Conservation (phyloP, 2,797 vertebrate genomes). For the Microcaecilia unicolor region DNA sequence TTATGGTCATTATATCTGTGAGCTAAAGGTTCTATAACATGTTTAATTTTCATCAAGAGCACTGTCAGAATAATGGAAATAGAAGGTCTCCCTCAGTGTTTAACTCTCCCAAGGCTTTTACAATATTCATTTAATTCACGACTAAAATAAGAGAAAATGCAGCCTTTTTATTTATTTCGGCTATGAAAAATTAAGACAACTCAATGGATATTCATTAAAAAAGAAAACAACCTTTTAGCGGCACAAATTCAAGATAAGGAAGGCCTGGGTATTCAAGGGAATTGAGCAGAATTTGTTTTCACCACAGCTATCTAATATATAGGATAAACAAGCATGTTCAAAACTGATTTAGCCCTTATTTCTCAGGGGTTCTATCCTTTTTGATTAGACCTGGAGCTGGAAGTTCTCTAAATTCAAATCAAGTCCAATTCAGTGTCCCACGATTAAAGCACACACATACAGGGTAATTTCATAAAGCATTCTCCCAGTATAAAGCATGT, state of each 20-base stretch:
- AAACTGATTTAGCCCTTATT: too few species aligned
- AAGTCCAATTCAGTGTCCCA: too few species aligned
- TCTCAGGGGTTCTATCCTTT: too few species aligned
- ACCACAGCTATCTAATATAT: constrained; percentile 30
- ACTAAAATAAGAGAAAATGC: constrained; percentile 22
- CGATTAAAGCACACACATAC: too few species aligned
- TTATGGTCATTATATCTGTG: too few species aligned
- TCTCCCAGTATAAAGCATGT: too few species aligned
- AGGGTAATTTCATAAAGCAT: too few species aligned
- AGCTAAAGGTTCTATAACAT: constrained; percentile 20
- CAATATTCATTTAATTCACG: constrained; percentile 23
- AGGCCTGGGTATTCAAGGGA: constrained; percentile 34
- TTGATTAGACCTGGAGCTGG: too few species aligned
- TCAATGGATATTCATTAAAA: constrained; percentile 9
- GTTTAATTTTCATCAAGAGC: constrained; percentile 20
- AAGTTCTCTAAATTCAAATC: too few species aligned
- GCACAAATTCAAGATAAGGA: constrained; percentile 32
- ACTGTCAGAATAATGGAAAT: constrained; percentile 11
- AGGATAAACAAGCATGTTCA: constrained; percentile 29
- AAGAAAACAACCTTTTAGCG: constrained; percentile 24
- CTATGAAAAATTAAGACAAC: constrained; percentile 28
- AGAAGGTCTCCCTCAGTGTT: constrained; percentile 16
- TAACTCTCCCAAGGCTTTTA: constrained; percentile 21
- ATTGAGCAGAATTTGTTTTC: constrained; percentile 34
- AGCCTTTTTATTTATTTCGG: constrained; percentile 31